phyloP scores from a whole-genome alignment of 2,888 invertebrate species.

The Griposia aprilina region DNA sequence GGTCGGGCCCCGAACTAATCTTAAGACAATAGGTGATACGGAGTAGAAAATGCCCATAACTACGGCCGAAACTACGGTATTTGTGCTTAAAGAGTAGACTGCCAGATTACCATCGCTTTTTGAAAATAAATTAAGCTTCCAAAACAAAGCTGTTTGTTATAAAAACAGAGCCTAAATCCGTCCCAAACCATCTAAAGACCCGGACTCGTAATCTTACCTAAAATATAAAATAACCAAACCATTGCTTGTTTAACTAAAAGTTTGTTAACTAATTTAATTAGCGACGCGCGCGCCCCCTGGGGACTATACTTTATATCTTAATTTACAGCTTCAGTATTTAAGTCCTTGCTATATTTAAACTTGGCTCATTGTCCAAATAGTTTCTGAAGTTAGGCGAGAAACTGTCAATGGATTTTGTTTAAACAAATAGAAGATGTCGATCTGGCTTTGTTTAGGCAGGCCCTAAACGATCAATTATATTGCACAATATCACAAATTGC shows the following conservation, averaged over 20 bases:
- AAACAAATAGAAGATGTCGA: background rate
- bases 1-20: too few species aligned
- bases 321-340: constrained; percentile 45
- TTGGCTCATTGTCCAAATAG: constrained; percentile 33
- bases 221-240: constrained; percentile 44
- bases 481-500: too few species aligned
- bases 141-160: background rate
- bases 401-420: constrained; percentile 26
- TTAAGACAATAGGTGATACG: too few species aligned
- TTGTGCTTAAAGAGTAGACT: too few species aligned
- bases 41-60: too few species aligned
- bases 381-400: constrained; percentile 12
- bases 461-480: too few species aligned
- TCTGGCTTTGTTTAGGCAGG: background rate
- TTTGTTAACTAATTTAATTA: constrained; percentile 60
- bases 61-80: too few species aligned
- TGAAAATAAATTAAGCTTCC: background rate
- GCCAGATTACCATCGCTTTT: background rate
- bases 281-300: constrained; percentile 1
- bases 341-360: constrained; percentile 32
- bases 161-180: constrained; percentile 13
- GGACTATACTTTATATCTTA: constrained; percentile 48
- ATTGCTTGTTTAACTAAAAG: constrained; percentile 50
- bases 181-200: constrained; percentile 13
- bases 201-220: constrained; percentile 1